Percentiles rank a stretch among this genome's conserved stretches.
Conservation (phyloP, 2,888 invertebrate genomes). For the Macrosoma leucophasiata region DNA sequence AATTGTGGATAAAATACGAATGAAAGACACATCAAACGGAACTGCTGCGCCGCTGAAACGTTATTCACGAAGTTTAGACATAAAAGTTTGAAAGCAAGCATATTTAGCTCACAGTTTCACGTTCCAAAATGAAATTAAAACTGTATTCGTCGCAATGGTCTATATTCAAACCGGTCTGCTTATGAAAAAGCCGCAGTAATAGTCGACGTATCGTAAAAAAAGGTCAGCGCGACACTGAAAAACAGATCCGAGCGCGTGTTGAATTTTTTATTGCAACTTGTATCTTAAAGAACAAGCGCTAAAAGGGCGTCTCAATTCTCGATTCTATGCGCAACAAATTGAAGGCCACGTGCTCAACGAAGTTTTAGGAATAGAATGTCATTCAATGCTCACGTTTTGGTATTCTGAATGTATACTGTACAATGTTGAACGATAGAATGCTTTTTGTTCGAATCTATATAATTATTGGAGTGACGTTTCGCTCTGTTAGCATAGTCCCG, state of each 20-base stretch:
- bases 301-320: conserved; percentile 32
- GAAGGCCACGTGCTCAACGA: too few relatives aligned
- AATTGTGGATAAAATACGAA: conserved; percentile 22
- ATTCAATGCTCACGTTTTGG: too few relatives aligned
- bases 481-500: too few relatives aligned
- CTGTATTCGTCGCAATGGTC: conserved; percentile 30
- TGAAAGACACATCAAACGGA: conserved; percentile 22
- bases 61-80: conserved; percentile 35
- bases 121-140: conserved; percentile 35
- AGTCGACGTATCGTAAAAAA: conserved; percentile 42
- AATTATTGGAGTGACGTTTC: too few relatives aligned
- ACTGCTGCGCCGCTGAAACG: conserved; percentile 26
- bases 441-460: too few relatives aligned
- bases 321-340: conserved; percentile 48
- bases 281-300: conserved; percentile 47
- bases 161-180: conserved; percentile 28
- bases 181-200: conserved; percentile 35
- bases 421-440: too few relatives aligned
- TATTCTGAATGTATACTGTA: too few relatives aligned
- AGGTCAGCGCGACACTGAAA: conserved; percentile 42
- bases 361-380: too few relatives aligned
- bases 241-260: conserved; percentile 49
- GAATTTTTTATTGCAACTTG: conserved; percentile 55
- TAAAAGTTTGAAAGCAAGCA: conserved; percentile 37
- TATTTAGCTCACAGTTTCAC: conserved; percentile 31